phyloP scores from a whole-genome alignment of 2,888 invertebrate genomes.

The Lucinisca nassula region DNA sequence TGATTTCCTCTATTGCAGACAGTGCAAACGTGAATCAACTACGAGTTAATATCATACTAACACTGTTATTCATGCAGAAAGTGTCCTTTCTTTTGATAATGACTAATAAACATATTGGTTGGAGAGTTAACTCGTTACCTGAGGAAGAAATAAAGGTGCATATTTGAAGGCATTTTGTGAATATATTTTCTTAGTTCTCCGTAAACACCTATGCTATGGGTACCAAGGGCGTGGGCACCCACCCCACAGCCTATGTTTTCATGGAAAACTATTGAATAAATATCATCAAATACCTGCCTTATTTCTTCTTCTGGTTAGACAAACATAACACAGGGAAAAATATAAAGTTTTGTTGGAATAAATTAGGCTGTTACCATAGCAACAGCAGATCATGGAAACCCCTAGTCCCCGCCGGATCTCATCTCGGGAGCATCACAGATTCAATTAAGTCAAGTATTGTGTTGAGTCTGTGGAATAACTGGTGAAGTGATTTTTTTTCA shows the following conservation, averaged over 20 bases:
- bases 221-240: too few species aligned
- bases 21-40: too few species aligned
- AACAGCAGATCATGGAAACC: constrained; percentile 68
- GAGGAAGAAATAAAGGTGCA: too few species aligned
- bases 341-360: constrained; percentile 10
- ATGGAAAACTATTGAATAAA: too few species aligned
- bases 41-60: too few species aligned
- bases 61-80: not conserved
- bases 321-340: constrained; percentile 14
- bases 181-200: too few species aligned
- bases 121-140: not conserved
- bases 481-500: not conserved
- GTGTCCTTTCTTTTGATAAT: not conserved
- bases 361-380: not conserved
- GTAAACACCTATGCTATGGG: too few species aligned
- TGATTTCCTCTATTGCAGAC: too few species aligned
- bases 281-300: too few species aligned
- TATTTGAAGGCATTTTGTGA: too few species aligned
- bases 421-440: constrained; percentile 11
- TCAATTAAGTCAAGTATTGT: not conserved
- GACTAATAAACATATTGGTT: not conserved
- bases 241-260: too few species aligned
- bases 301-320: too few species aligned
- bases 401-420: constrained; percentile 56
- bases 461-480: not conserved